phyloP scores from a whole-genome alignment of 1,140 invertebrate genomes.

The Magallana ariakensis region DNA sequence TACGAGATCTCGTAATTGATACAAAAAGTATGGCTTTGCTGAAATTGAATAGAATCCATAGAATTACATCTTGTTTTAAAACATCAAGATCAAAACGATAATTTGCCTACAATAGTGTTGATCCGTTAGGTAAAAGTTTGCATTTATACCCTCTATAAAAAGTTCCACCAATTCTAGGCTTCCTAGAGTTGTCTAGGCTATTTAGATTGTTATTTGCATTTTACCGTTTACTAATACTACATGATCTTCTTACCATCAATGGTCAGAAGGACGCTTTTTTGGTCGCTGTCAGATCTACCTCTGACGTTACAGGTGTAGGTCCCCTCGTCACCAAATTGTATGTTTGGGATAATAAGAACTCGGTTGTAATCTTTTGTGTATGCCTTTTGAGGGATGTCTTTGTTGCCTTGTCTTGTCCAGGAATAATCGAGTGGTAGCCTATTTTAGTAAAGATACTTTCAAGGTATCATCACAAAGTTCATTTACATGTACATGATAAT shows the following conservation, averaged over 20 bases:
- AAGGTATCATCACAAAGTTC: too few relatives aligned
- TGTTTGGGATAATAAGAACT: conserved; percentile 92
- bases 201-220: too few relatives aligned
- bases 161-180: not conserved
- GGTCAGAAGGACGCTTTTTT: conserved; percentile 17
- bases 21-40: conserved; percentile 94
- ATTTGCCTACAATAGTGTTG: too few relatives aligned
- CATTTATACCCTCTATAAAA: not conserved
- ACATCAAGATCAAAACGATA: too few relatives aligned
- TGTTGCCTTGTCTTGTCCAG: conserved; percentile 75
- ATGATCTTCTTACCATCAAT: conserved; percentile 22
- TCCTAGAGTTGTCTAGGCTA: too few relatives aligned
- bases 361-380: conserved; percentile 88
- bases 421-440: conserved; percentile 67
- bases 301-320: conserved; percentile 92
- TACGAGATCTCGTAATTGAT: conserved; percentile 92
- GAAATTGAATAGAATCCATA: not conserved
- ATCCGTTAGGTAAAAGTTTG: not conserved
- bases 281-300: conserved; percentile 32
- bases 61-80: too few relatives aligned
- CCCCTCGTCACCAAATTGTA: conserved; percentile 94
- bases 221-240: too few relatives aligned
- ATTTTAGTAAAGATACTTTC: not conserved
- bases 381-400: conserved; percentile 86
- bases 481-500: too few relatives aligned